Conservation (phyloP, 2,797 vertebrate genomes). For the Podarcis lilfordi region DNA sequence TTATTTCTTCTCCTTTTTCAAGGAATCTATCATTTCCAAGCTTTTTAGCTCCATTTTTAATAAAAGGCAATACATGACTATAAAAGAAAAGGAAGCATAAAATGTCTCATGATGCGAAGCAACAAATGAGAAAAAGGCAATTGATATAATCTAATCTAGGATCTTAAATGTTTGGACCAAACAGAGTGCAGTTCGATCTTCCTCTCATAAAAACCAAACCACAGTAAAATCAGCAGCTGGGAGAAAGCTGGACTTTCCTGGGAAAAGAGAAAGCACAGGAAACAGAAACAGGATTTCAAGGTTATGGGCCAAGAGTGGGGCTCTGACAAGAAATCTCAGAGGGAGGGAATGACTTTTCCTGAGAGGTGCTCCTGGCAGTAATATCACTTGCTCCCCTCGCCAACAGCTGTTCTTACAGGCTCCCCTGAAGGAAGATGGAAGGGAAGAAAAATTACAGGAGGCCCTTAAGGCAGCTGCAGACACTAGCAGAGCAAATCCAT, state of each 20-base stretch:
- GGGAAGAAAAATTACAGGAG: slow-evolving; percentile 31
- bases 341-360: slow-evolving; percentile 21
- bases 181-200: not conserved
- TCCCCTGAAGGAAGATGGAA: slow-evolving; percentile 32
- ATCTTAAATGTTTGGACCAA: not conserved
- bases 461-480: slow-evolving; percentile 51
- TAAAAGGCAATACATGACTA: not conserved
- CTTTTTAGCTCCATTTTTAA: not conserved
- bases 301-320: not conserved
- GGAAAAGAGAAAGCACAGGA: slow-evolving; percentile 4
- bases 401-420: slow-evolving; percentile 56
- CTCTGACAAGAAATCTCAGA: slow-evolving; percentile 3
- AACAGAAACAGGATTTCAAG: slow-evolving; percentile 1
- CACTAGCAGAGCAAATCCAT: slow-evolving; percentile 31
- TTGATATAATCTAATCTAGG: not conserved
- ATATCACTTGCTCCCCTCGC: slow-evolving; percentile 57
- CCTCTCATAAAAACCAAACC: not conserved
- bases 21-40: not conserved
- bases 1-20: not conserved
- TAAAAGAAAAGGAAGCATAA: not conserved
- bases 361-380: slow-evolving; percentile 27
- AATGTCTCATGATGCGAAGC: not conserved
- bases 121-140: not conserved
- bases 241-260: not conserved
- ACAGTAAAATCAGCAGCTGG: not conserved